A percentile compares a stretch with the other conserved stretches of the same genome.
Evolutionary conservation across 2,888 invertebrate genomes (phyloP).

Genomic region (Galerucella calmariensis): DNA sequence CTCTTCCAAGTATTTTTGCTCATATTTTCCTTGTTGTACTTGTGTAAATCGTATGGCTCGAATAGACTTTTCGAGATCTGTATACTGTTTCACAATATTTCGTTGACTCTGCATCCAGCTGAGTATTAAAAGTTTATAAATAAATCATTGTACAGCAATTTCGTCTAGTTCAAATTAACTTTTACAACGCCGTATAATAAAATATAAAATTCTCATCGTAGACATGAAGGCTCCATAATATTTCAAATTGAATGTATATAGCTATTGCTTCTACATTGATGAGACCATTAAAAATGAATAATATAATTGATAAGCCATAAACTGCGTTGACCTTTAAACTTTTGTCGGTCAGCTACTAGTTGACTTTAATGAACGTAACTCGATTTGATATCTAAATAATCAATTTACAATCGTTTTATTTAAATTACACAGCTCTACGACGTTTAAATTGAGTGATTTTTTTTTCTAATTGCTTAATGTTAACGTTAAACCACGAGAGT

Average conservation of each 20-base stretch:
- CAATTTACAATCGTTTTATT: constrained; percentile 12
- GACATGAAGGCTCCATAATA: not conserved
- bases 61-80: no score
- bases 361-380: constrained; percentile 4
- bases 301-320: constrained; percentile 29
- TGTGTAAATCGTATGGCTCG: no score
- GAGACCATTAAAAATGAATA: constrained; percentile 26
- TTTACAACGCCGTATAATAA: not conserved
- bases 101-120: no score
- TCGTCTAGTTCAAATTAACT: not conserved
- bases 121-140: no score
- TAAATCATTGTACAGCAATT: no score
- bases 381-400: constrained; percentile 23
- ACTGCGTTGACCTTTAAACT: constrained; percentile 28
- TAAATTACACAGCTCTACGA: not conserved
- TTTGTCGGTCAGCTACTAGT: constrained; percentile 13
- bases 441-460: not conserved
- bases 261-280: constrained; percentile 15
- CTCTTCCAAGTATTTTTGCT: no score
- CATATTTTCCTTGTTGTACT: no score
- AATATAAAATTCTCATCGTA: not conserved
- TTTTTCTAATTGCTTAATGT: no score
- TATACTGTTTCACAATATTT: no score
- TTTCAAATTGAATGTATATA: not conserved
- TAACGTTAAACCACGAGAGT: no score